Percentiles rank a stretch among this genome's conserved stretches.
phyloP scores from a whole-genome alignment of 2,797 vertebrate genomes.

The Falco peregrinus region DNA sequence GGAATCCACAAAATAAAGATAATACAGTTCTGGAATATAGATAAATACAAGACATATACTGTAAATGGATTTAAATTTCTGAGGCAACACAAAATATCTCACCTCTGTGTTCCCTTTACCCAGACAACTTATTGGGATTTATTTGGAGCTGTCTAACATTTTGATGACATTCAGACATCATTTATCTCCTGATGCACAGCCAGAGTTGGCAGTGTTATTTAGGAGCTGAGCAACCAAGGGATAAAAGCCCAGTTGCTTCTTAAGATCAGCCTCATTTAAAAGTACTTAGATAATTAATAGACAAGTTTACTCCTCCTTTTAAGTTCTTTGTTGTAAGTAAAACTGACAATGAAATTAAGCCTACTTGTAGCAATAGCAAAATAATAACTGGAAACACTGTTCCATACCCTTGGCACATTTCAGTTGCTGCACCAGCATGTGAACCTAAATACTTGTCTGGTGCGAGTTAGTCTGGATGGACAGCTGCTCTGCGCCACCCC shows the following conservation, averaged over 20 bases:
- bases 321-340: background rate
- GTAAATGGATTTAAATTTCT: slow-evolving; percentile 19
- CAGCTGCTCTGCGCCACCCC: background rate
- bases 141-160: background rate
- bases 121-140: background rate
- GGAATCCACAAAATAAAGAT: background rate
- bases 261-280: background rate
- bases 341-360: background rate
- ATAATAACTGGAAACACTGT: background rate
- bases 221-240: background rate
- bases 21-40: background rate
- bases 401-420: background rate
- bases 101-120: background rate
- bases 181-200: background rate
- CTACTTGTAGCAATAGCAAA: background rate
- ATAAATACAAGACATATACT: background rate
- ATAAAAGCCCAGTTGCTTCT: slow-evolving; percentile 11
- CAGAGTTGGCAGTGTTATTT: background rate
- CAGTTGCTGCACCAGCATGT: background rate
- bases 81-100: background rate
- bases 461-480: background rate
- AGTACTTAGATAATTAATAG: background rate
- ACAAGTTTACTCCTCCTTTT: background rate
- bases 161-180: background rate
- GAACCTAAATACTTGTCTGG: background rate